Evolutionary conservation across 2,113 vertebrate genomes (phyloP).

Genomic region (Oreochromis spilurus): DNA sequence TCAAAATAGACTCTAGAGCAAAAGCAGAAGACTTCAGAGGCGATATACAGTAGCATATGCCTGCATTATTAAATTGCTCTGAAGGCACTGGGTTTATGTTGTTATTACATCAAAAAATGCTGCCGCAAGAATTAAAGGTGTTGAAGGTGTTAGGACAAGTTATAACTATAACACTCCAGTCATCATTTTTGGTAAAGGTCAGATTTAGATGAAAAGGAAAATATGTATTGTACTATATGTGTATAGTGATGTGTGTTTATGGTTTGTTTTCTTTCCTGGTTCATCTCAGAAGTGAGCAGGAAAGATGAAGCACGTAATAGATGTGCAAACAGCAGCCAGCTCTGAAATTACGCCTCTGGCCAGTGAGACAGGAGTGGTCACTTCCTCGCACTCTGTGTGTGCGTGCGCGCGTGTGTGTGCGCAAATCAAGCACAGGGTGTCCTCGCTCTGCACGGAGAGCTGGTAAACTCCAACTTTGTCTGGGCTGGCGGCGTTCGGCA

Average conservation of each 20-base stretch:
- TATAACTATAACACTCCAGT: not conserved
- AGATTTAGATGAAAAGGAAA: not conserved
- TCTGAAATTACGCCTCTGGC: not conserved
- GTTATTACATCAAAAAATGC: not conserved
- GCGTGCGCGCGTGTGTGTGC: not conserved
- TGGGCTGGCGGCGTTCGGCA: not conserved
- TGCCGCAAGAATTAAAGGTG: not conserved
- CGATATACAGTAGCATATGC: not conserved
- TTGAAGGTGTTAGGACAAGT: rapidly evolving
- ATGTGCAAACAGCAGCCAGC: conserved; percentile 1
- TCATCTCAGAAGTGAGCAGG: conserved; percentile 11
- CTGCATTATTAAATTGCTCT: not conserved
- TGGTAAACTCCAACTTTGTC: conserved; percentile 48
- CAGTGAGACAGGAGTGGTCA: not conserved
- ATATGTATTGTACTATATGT: not conserved
- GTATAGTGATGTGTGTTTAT: not conserved
- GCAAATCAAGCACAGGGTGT: not conserved
- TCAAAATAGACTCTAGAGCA: conserved; percentile 64
- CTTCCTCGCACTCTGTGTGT: not conserved
- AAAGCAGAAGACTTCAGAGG: conserved; percentile 8
- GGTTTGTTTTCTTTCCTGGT: not conserved
- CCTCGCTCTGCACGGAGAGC: not conserved
- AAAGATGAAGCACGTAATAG: conserved; percentile 16
- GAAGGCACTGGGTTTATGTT: not conserved
- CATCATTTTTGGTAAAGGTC: not conserved